Percentiles rank a stretch among this genome's conserved stretches.
These are phyloP conservation scores for Phocides pigmalion DNA, from an alignment of 1,140 invertebrate genomes.

Conservation along the genomic window DNA sequence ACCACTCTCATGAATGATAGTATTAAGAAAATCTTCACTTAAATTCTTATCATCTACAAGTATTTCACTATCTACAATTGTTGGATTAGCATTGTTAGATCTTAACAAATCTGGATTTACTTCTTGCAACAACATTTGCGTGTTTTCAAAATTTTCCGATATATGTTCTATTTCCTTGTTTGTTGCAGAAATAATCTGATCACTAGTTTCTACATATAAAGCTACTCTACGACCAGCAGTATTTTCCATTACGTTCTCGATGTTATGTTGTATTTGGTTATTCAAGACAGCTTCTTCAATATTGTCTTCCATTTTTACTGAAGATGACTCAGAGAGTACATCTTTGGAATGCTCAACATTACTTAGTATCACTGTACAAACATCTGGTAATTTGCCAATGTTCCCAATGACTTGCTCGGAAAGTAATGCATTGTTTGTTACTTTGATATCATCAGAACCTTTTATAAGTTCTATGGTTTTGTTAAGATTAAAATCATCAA, in stretches of 20 bases:
- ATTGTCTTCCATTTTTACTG: neutral
- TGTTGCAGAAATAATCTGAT: neutral
- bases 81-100: neutral
- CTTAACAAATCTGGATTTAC: neutral
- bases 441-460: too few species aligned
- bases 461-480: too few species aligned
- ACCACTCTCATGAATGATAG: neutral
- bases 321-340: neutral
- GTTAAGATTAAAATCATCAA: too few species aligned
- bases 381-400: neutral
- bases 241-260: neutral
- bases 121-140: neutral
- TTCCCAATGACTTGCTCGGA: too few species aligned
- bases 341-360: neutral
- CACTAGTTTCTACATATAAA: neutral
- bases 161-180: neutral
- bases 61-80: constrained; percentile 4
- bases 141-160: neutral
- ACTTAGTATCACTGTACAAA: neutral
- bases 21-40: neutral
- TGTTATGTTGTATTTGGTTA: too few species aligned
- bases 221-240: neutral
- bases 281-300: neutral
- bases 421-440: too few species aligned
- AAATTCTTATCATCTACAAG: neutral